Conservation (phyloP, 1,140 invertebrate species). For the Tetramorium parvispinum region DNA sequence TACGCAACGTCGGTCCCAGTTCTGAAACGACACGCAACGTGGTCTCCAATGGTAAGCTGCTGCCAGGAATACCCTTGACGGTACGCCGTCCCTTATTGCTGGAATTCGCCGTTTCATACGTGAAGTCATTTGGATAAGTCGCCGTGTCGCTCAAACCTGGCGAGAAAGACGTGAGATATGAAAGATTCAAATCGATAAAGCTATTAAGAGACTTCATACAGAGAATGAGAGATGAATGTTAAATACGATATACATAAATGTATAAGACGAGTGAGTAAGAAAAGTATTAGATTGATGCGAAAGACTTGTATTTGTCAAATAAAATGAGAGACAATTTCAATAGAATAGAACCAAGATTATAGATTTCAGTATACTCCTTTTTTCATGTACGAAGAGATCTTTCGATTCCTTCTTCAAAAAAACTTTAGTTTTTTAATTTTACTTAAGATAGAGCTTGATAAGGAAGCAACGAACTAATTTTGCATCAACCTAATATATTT, state of each 20-base stretch:
- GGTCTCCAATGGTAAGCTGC: slow-evolving; percentile 81
- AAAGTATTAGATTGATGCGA: not conserved
- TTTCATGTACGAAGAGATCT: not conserved
- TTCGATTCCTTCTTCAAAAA: not conserved
- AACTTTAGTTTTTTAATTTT: not conserved
- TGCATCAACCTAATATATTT: not conserved
- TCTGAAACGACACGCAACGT: slow-evolving; percentile 83
- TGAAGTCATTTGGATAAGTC: slow-evolving; percentile 47
- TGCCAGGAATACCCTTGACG: slow-evolving; percentile 81
- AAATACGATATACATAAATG: not conserved
- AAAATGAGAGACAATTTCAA: not conserved
- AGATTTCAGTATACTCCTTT: too few species aligned
- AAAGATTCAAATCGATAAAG: not conserved
- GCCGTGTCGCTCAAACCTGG: slow-evolving; percentile 59
- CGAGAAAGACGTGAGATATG: slow-evolving; percentile 1
- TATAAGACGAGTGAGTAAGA: not conserved
- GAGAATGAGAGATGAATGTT: not conserved
- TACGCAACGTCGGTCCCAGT: slow-evolving; percentile 81
- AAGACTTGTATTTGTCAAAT: not conserved
- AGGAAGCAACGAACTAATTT: not conserved
- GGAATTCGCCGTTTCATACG: slow-evolving; percentile 65
- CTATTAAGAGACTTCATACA: not conserved
- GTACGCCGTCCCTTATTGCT: slow-evolving; percentile 78
- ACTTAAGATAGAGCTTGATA: not conserved
- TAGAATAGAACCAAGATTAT: not conserved